phyloP scores from a whole-genome alignment of 2,888 invertebrate genomes.

The Sminthurinus aureus region DNA sequence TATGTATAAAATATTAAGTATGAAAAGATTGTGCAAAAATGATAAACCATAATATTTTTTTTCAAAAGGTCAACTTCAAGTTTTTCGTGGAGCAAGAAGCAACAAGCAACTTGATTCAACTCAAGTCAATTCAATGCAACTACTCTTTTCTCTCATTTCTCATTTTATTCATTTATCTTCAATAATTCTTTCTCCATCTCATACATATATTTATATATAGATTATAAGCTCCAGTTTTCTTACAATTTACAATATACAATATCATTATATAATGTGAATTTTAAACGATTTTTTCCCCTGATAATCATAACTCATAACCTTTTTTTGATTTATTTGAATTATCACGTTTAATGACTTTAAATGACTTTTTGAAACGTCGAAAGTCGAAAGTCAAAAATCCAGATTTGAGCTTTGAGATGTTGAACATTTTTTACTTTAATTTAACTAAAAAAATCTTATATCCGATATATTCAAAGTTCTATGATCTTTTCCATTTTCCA shows the following conservation, averaged over 20 bases:
- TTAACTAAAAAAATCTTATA: too few species aligned
- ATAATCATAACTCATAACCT: too few species aligned
- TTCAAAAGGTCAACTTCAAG: neutral
- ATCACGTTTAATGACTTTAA: too few species aligned
- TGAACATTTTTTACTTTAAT: too few species aligned
- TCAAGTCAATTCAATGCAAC: too few species aligned
- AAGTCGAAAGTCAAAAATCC: neutral
- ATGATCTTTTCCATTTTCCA: too few species aligned
- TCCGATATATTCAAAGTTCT: too few species aligned
- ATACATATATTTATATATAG: neutral
- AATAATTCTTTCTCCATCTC: slow-evolving; percentile 8
- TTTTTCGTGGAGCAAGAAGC: neutral
- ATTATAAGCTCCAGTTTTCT: neutral
- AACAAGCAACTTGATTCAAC: neutral
- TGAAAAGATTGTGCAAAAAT: neutral
- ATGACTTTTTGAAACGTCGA: too few species aligned
- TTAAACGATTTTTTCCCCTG: neutral
- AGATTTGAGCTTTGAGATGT: too few species aligned
- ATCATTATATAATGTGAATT: neutral
- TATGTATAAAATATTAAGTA: too few species aligned
- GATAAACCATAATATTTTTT: neutral
- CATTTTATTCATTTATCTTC: too few species aligned
- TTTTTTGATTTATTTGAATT: too few species aligned
- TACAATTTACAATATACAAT: neutral
- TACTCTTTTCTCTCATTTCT: neutral